A percentile compares a stretch with the other conserved stretches of the same genome.
Conservation (phyloP, 2,797 vertebrate genomes). For the Brachymystax lenok region DNA sequence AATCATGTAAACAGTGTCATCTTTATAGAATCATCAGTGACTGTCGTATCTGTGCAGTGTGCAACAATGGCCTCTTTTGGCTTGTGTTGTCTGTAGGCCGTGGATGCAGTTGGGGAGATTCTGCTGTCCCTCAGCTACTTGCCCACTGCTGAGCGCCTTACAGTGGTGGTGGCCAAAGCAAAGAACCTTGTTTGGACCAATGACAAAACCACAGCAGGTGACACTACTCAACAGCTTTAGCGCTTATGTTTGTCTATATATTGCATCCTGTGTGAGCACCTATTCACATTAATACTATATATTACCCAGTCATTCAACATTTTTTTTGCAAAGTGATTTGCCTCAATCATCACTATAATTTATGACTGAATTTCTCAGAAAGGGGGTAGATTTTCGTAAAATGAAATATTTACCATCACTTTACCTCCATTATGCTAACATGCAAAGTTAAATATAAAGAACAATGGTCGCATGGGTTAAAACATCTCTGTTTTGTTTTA, state of each 20-base stretch:
- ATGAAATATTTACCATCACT: neutral
- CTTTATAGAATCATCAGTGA: neutral
- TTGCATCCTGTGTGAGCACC: neutral
- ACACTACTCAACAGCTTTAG: constrained; percentile 33
- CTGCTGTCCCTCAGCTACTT: constrained; percentile 95
- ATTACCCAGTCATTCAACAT: neutral
- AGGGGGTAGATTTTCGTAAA: neutral
- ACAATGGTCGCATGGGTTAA: neutral
- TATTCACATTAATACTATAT: neutral
- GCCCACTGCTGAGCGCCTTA: constrained; percentile 95
- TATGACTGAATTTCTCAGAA: neutral
- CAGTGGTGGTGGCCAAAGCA: constrained; percentile 95
- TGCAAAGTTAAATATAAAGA: neutral
- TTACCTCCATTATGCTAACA: neutral
- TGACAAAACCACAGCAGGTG: constrained; percentile 89
- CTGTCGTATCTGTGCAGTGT: neutral
- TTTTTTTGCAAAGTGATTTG: neutral
- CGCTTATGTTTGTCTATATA: neutral
- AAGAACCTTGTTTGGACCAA: constrained; percentile 94
- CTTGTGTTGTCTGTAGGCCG: constrained; percentile 69
- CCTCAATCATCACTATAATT: neutral
- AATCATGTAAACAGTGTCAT: neutral
- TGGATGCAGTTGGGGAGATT: constrained; percentile 93
- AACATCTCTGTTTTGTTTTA: neutral
- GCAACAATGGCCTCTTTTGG: neutral